phyloP scores from a whole-genome alignment of 2,888 invertebrate species.

The Furcula furcula region DNA sequence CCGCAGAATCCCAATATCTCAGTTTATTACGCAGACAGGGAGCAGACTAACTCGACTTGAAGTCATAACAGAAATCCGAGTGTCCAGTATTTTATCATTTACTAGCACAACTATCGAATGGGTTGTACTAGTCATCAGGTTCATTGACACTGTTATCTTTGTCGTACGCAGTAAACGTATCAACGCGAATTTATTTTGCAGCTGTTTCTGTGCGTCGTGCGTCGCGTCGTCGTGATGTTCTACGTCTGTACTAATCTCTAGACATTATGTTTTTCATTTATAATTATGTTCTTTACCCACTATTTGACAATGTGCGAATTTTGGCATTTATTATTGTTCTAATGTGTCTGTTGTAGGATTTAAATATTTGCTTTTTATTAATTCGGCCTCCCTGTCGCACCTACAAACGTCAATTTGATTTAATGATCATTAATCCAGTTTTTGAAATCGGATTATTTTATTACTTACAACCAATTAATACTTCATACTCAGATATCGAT shows the following conservation, averaged over 20 bases:
- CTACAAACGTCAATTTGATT: too few species aligned
- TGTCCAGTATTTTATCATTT: conserved; percentile 4
- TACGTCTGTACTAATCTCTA: conserved; percentile 1
- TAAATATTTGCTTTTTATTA: too few species aligned
- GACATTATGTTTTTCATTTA: background rate
- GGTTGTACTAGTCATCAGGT: conserved; percentile 38
- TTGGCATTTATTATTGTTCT: too few species aligned
- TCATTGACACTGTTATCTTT: conserved; percentile 54
- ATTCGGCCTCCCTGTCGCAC: too few species aligned
- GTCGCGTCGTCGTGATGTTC: background rate
- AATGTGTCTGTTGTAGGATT: too few species aligned
- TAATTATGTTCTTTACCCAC: background rate
- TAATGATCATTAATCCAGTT: too few species aligned
- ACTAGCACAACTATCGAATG: conserved; percentile 12
- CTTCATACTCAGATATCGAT: too few species aligned
- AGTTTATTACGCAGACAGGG: background rate
- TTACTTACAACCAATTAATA: too few species aligned
- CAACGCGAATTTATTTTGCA: conserved; percentile 38
- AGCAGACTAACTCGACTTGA: background rate
- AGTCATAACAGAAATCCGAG: conserved; percentile 4
- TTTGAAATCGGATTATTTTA: too few species aligned
- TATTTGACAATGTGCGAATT: background rate
- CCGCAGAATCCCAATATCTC: too few species aligned
- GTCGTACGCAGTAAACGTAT: conserved; percentile 37
- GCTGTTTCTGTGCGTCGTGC: conserved; percentile 33